Conservation (phyloP, 2,113 vertebrate genomes). For the Argyrosomus japonicus region DNA sequence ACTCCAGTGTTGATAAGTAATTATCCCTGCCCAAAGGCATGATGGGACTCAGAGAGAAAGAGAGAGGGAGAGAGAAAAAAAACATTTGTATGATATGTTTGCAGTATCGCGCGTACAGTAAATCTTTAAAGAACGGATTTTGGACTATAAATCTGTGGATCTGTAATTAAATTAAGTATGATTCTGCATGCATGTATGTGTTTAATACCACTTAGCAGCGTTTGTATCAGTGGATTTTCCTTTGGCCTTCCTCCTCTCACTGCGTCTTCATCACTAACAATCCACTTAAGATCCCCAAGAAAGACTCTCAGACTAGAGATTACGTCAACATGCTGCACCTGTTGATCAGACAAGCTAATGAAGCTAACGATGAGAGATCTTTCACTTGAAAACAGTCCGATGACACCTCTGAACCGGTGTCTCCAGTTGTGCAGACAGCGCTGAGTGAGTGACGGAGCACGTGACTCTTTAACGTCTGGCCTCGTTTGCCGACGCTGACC, state of each 20-base stretch:
- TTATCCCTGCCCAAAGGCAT: conserved; percentile 80
- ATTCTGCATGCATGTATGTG: conserved; percentile 49
- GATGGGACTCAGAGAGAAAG: conserved; percentile 71
- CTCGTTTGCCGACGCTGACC: conserved; percentile 30
- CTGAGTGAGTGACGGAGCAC: conserved; percentile 12
- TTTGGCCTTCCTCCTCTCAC: conserved; percentile 33
- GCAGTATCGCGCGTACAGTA: conserved; percentile 44
- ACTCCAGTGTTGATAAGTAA: conserved; percentile 80
- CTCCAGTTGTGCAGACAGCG: neutral
- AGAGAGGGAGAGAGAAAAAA: conserved; percentile 2
- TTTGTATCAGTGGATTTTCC: conserved; percentile 54
- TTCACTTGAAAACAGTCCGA: neutral
- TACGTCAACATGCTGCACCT: conserved; percentile 38
- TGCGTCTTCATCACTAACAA: conserved; percentile 57
- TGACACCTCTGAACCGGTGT: neutral
- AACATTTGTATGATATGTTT: conserved; percentile 76
- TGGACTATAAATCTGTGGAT: conserved; percentile 59
- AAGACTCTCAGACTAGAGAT: conserved; percentile 47
- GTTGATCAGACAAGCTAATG: conserved; percentile 58
- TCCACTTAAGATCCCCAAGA: conserved; percentile 59
- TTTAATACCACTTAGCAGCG: conserved; percentile 65
- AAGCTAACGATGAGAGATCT: neutral
- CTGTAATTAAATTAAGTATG: conserved; percentile 80
- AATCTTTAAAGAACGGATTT: conserved; percentile 78
- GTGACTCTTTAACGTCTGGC: conserved; percentile 4